Evolutionary conservation across 2,888 invertebrate species (phyloP), one percentile per base, ranked within the genome.

Genomic region (Blera fallax): DNA sequence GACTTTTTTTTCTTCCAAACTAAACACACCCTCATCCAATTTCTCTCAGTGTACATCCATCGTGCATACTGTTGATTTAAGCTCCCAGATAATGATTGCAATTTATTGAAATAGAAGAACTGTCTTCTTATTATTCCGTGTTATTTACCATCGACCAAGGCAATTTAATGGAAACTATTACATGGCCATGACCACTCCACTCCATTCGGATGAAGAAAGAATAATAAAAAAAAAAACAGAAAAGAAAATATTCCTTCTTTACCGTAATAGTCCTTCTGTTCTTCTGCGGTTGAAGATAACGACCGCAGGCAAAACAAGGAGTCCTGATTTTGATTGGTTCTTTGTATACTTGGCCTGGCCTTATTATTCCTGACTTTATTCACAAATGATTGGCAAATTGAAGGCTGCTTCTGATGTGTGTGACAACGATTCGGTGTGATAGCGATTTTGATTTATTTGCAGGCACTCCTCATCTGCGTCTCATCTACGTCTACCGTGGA

Each of bases 21-120:
- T n/a, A n/a, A n/a, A n/a, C 16, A 67, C 40, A 11, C 24, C 2
- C 32, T 27, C 16, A 7, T 16, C 21, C 7, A 21, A 10, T 37
- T 72, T 72, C n/a, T 74, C 48, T 58, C 21, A 69, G 79, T 84
- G 80, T 37, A 73, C 16, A 6, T 11, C 8, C 60, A 34, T 64
- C 37, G 74, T 64, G 40, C 34, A 48, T 37, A 54, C 29, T 76
- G 80, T 81, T 85, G 85, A 85, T 85, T 85, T 72, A 76, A 85
- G 67, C 34, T 54, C 18, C 54, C 37, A 77, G 85, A 85, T 85
- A 85, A 85, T 77, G 76, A 76, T 77, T 76, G 76, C 70, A 81
- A 81, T 85, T 85, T 85, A 85, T 85, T 85, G 85, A 77, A 85
- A 81, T 77, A 81, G 81, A 85, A 45, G 58, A 70, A 67, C 74